phyloP scores from a whole-genome alignment of 2,113 vertebrate species.

The Campylomormyrus tamandua region DNA sequence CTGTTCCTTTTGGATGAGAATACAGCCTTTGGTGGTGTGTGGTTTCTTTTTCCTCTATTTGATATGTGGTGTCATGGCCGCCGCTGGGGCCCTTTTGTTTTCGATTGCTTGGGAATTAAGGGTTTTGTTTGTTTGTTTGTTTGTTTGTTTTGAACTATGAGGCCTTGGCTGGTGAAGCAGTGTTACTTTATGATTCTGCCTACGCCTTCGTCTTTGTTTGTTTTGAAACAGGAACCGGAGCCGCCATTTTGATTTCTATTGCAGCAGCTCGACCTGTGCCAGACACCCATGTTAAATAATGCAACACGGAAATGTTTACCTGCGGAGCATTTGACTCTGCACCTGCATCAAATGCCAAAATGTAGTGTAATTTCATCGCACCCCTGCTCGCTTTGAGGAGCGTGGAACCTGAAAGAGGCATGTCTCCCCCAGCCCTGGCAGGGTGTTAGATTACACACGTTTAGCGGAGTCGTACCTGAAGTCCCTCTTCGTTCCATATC shows the following conservation, averaged over 20 bases:
- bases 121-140: neutral
- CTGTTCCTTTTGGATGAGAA: constrained; percentile 18
- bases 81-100: neutral
- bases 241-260: neutral
- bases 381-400: neutral
- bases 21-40: constrained; percentile 3
- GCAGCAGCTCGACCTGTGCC: neutral
- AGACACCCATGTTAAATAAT: neutral
- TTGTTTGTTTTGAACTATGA: neutral
- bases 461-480: neutral
- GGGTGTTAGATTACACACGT: neutral
- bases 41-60: neutral
- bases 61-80: neutral
- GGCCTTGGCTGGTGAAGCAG: neutral
- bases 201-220: neutral
- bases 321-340: neutral
- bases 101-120: constrained; percentile 22
- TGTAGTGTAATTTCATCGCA: neutral
- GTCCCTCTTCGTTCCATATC: neutral
- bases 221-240: neutral
- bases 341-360: neutral
- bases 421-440: neutral
- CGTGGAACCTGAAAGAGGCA: neutral
- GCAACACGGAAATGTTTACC: neutral
- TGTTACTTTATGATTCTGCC: neutral